A percentile compares a stretch with the other conserved stretches of the same genome.
Conservation (phyloP, 1,140 invertebrate species). For the Trichoplusia ni region DNA sequence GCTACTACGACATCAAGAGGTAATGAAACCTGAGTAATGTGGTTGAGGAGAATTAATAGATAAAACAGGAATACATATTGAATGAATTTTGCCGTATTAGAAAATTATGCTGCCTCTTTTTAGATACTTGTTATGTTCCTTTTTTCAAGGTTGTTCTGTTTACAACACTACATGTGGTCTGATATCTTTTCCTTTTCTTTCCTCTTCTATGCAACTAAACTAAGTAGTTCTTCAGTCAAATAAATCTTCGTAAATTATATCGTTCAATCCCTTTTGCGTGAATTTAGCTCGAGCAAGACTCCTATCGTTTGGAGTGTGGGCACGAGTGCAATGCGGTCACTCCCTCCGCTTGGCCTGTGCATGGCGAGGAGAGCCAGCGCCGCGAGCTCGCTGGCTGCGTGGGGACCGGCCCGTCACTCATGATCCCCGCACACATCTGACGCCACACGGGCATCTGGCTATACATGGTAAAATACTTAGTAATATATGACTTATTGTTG, state of each 20-base stretch:
- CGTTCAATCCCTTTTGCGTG: not conserved
- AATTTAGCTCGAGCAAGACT: constrained; percentile 85
- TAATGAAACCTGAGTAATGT: constrained; percentile 2
- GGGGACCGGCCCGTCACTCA: constrained; percentile 85
- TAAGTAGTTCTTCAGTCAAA: too few species aligned
- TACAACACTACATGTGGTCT: too few species aligned
- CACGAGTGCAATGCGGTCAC: constrained; percentile 85
- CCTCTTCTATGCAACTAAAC: too few species aligned
- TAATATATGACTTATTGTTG: not conserved
- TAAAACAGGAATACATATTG: too few species aligned
- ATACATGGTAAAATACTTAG: constrained; percentile 85
- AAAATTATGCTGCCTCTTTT: too few species aligned
- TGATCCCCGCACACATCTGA: constrained; percentile 85
- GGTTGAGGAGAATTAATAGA: not conserved
- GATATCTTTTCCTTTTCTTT: too few species aligned
- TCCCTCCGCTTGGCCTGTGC: constrained; percentile 85
- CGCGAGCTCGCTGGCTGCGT: constrained; percentile 86
- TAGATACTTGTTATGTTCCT: too few species aligned
- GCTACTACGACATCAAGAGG: constrained; percentile 72
- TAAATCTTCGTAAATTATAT: not conserved
- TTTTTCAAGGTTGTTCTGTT: too few species aligned
- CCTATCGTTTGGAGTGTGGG: constrained; percentile 87
- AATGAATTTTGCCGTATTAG: too few species aligned
- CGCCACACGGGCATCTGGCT: constrained; percentile 85
- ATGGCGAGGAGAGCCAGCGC: constrained; percentile 86